Conservation (phyloP, 2,797 vertebrate species). For the Tympanoctomys barrerae region DNA sequence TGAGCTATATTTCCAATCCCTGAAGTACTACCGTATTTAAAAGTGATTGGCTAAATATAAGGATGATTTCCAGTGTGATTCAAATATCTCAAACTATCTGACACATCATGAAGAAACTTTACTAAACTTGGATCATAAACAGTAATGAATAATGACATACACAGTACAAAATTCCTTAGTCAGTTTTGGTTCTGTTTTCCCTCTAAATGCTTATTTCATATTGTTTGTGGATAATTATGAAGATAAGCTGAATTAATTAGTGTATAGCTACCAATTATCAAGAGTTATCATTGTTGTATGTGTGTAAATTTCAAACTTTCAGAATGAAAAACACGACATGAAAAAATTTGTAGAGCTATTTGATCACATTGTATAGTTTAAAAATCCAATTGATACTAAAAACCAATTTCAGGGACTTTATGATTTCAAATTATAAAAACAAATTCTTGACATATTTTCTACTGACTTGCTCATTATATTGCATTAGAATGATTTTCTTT, state of each 20-base stretch:
- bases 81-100: neutral
- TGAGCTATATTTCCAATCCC: too few relatives aligned
- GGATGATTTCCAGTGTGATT: neutral
- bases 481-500: neutral
- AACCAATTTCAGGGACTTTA: neutral
- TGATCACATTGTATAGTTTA: neutral
- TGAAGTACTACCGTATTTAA: neutral
- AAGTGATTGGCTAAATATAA: neutral
- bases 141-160: neutral
- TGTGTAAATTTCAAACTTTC: neutral
- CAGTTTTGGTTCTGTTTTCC: neutral
- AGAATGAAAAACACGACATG: neutral
- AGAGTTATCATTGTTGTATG: neutral
- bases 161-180: neutral
- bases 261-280: neutral
- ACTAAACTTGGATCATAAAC: neutral
- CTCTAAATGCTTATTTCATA: neutral
- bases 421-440: neutral
- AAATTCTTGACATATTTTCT: neutral
- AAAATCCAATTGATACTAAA: neutral
- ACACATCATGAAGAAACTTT: neutral
- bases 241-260: neutral
- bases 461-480: neutral
- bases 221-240: neutral
- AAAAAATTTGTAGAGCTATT: neutral